Evolutionary conservation across 1,140 invertebrate genomes (phyloP).

Genomic region (Riptortus pedestris): DNA sequence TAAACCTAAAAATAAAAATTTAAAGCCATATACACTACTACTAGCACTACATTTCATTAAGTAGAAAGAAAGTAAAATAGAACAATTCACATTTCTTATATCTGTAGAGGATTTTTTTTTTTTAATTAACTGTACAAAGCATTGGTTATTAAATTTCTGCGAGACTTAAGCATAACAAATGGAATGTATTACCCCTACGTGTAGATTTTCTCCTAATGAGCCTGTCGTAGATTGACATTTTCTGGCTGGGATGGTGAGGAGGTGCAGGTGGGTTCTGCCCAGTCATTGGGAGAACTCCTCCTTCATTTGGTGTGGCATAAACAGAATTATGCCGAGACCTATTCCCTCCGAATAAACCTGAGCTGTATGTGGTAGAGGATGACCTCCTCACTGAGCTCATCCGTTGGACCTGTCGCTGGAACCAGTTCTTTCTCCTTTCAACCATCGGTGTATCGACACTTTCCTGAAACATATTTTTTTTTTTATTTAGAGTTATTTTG

Average conservation of each 20-base stretch:
- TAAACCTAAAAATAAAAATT: too few species aligned
- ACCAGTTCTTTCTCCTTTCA: constrained; percentile 74
- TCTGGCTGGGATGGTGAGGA: constrained; percentile 37
- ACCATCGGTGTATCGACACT: constrained; percentile 77
- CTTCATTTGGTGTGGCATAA: constrained; percentile 66
- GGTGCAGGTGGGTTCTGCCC: constrained; percentile 15
- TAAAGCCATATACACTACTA: too few species aligned
- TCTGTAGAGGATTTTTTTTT: too few species aligned
- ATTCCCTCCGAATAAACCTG: constrained; percentile 46
- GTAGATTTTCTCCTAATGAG: constrained; percentile 67
- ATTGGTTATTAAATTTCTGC: too few species aligned
- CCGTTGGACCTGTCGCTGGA: constrained; percentile 66
- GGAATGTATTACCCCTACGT: constrained; percentile 42
- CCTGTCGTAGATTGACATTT: constrained; percentile 69
- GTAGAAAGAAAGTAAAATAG: too few species aligned
- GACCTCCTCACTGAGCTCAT: constrained; percentile 72
- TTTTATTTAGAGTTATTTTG: constrained; percentile 1
- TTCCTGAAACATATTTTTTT: constrained; percentile 46
- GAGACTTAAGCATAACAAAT: too few species aligned
- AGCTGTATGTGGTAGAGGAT: constrained; percentile 65
- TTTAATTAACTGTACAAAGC: too few species aligned
- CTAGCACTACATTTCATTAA: too few species aligned
- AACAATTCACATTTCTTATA: too few species aligned
- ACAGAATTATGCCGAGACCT: constrained; percentile 57
- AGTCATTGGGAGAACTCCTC: constrained; percentile 37